Evolutionary conservation across 2,888 invertebrate genomes (phyloP).

Genomic region (Frankliniella intonsa): DNA sequence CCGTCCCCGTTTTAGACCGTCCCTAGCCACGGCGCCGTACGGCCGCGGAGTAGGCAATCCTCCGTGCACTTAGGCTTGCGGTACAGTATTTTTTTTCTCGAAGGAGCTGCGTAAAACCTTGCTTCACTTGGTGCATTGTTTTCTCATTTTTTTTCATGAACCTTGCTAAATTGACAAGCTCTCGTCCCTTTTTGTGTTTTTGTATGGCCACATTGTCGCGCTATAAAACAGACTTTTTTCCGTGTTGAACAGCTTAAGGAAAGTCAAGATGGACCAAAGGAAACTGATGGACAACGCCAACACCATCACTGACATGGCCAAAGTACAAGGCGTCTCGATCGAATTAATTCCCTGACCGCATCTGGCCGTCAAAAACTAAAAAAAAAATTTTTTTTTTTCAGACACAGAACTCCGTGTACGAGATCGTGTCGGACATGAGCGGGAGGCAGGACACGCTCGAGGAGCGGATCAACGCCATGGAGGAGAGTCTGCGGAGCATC

Average conservation of each 20-base stretch:
- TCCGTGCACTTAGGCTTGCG: too few relatives aligned
- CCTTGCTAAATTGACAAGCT: too few relatives aligned
- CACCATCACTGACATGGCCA: conserved; percentile 99
- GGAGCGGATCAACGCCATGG: conserved; percentile 86
- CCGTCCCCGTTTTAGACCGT: too few relatives aligned
- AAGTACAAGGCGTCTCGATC: conserved; percentile 61
- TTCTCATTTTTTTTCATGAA: too few relatives aligned
- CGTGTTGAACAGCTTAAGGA: conserved; percentile 72
- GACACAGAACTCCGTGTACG: conserved; percentile 98
- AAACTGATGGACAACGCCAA: conserved; percentile 99
- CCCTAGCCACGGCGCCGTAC: too few relatives aligned
- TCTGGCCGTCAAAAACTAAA: background rate
- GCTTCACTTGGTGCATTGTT: too few relatives aligned
- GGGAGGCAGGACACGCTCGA: conserved; percentile 89
- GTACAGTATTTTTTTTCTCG: too few relatives aligned
- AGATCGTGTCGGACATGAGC: conserved; percentile 96
- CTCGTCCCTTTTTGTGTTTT: too few relatives aligned
- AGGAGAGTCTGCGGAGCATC: conserved; percentile 81
- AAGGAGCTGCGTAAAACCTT: too few relatives aligned
- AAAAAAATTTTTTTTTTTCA: conserved; percentile 50
- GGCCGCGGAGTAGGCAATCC: too few relatives aligned
- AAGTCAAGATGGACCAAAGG: conserved; percentile 99
- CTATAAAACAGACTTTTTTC: background rate
- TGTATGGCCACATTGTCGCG: too few relatives aligned
- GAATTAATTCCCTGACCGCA: background rate